Evolutionary conservation across 1,140 invertebrate genomes (phyloP).

Genomic region (Bombus turneri): DNA sequence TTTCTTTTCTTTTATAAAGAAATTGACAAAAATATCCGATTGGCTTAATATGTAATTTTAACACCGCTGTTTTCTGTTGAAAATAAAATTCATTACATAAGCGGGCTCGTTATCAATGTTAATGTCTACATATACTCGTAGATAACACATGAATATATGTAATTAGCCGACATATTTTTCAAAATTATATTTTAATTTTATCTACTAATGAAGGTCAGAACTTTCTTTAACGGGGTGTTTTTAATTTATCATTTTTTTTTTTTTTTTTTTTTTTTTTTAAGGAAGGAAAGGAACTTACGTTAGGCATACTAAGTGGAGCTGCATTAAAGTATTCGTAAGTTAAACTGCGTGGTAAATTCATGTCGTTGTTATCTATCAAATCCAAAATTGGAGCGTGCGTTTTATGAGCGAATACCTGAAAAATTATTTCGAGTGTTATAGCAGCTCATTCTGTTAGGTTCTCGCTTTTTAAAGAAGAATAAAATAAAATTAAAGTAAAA

Average conservation of each 20-base stretch:
- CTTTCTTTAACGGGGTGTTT: fast-evolving
- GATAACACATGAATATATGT: not conserved
- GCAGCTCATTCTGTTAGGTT: not conserved
- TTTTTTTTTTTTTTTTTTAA: too few species aligned
- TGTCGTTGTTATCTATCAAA: slow-evolving; percentile 7
- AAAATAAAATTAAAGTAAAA: not conserved
- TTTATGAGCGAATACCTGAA: slow-evolving; percentile 59
- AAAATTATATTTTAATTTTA: not conserved
- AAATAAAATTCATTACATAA: not conserved
- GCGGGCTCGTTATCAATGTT: not conserved
- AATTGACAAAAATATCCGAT: not conserved
- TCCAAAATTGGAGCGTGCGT: slow-evolving; percentile 40
- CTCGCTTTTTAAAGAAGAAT: not conserved
- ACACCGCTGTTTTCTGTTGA: not conserved
- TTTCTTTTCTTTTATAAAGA: not conserved
- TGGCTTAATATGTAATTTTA: not conserved
- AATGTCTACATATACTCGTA: not conserved
- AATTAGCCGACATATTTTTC: not conserved
- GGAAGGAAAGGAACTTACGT: slow-evolving; percentile 21
- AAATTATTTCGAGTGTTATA: not conserved
- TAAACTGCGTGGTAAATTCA: slow-evolving; percentile 26
- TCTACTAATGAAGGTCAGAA: not conserved
- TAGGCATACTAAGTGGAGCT: slow-evolving; percentile 27
- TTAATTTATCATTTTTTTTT: not conserved
- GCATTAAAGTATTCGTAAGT: slow-evolving; percentile 54